These are phyloP conservation scores for Ctena decussata DNA, from an alignment of 2,888 invertebrate species.

Conservation along the genomic window DNA sequence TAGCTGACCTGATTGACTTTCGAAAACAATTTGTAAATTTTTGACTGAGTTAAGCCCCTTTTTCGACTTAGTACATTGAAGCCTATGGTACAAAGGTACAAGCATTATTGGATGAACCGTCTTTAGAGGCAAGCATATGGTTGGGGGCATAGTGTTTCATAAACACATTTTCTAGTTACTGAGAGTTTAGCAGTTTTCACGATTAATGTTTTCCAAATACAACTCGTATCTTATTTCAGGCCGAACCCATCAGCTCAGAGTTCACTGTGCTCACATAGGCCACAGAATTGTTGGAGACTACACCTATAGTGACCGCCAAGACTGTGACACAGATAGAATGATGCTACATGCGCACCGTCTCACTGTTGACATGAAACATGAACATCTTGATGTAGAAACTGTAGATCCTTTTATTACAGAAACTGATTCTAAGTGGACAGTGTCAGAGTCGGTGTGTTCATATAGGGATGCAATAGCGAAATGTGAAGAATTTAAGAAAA, in stretches of 20 bases:
- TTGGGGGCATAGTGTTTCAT: too few relatives aligned
- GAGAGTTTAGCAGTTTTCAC: too few relatives aligned
- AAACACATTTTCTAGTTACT: too few relatives aligned
- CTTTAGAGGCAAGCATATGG: too few relatives aligned
- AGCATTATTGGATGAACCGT: too few relatives aligned
- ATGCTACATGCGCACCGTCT: conserved; percentile 90
- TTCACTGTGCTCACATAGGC: conserved; percentile 91
- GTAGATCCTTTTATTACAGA: conserved; percentile 89
- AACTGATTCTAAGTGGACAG: not conserved
- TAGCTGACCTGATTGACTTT: too few relatives aligned
- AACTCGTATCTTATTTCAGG: too few relatives aligned
- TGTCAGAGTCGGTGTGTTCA: not conserved
- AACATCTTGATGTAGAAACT: conserved; percentile 90
- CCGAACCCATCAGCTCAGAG: conserved; percentile 93
- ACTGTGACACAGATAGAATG: conserved; percentile 90
- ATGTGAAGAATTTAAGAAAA: not conserved
- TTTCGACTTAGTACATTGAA: too few relatives aligned
- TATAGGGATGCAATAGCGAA: not conserved
- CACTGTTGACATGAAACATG: conserved; percentile 83
- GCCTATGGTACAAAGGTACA: too few relatives aligned
- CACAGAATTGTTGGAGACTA: conserved; percentile 94
- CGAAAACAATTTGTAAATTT: too few relatives aligned
- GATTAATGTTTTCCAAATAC: too few relatives aligned
- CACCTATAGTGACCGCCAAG: conserved; percentile 91
- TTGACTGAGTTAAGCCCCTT: too few relatives aligned